Evolutionary conservation across 2,797 vertebrate species (phyloP), one percentile per base, ranked within the genome.

Genomic region (Phylloscopus collybita): DNA sequence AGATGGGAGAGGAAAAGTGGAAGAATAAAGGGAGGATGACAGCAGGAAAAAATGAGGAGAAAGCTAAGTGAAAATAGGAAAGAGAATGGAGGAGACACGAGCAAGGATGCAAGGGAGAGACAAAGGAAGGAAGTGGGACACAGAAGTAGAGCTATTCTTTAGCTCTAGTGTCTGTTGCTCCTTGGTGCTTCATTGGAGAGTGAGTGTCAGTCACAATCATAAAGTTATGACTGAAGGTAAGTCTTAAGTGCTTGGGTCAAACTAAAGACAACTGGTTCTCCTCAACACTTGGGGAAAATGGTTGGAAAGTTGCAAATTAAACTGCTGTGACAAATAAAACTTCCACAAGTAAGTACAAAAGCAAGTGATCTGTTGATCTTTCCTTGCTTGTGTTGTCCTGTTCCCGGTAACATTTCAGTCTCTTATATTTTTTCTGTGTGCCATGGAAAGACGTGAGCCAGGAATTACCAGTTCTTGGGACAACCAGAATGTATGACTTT

Each of bases 161-260:
- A 91, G 90, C 74, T 87, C 88, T 59, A 27, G 61, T 54, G 30
- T 81, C 91, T 90, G 62, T 76, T 95, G 91, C 86, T 93, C 76
- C 84, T 80, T 80, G 91, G 59, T 93, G 88, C 89, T 94, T 75
- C 50, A 34, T 40, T 92, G 88, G 74, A 91, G 74, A 89, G 25
- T 88, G 75, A 95, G 57, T 74, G 92, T 76, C 73, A 86, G 94
- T 94, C 95, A 90, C 11, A 11, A 30, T 78, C 65, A 85, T 86
- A 90, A 91, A 57, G 92, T 84, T 93, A 70, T 86, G 53, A 32
- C 15, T 62, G 71, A 95, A 97, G 97, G 97, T 97, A 97, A 97
- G 97, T 97, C 16, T 34, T 40, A 85, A 93, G 72, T 79, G 73
- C 61, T 88, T 84, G 95, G 74, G 84, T 79, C 90, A 90, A 56